These are phyloP conservation scores for Calameuta pallipes DNA, from an alignment of 2,888 invertebrate genomes.

Conservation along the genomic window DNA sequence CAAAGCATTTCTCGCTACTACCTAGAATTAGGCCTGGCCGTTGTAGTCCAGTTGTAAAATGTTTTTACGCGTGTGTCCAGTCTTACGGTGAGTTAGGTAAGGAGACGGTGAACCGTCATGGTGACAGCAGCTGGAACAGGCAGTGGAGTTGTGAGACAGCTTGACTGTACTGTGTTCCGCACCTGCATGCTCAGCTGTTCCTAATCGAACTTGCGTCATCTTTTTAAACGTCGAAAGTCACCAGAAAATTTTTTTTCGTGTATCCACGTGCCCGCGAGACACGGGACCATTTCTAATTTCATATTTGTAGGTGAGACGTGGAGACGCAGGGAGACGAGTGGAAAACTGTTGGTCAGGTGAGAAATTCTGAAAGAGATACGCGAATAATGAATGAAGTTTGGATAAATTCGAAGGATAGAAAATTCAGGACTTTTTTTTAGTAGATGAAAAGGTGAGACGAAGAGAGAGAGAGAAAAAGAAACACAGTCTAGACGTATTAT, in stretches of 20 bases:
- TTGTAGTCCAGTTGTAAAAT: not conserved
- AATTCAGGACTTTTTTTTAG: not conserved
- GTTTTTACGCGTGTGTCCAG: not conserved
- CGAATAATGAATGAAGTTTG: not conserved
- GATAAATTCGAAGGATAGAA: not conserved
- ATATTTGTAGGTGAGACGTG: not conserved
- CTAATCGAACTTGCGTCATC: constrained; percentile 1
- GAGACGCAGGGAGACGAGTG: not conserved
- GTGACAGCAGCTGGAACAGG: not conserved
- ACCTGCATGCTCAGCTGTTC: constrained; percentile 7
- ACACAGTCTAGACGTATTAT: not conserved
- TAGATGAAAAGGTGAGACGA: too few species aligned
- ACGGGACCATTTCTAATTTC: not conserved
- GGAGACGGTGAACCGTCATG: not conserved
- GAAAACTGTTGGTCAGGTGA: not conserved
- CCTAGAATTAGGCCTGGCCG: not conserved
- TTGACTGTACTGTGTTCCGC: not conserved
- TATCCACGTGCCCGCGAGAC: not conserved
- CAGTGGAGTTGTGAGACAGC: not conserved
- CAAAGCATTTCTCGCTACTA: not conserved
- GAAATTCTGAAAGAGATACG: not conserved
- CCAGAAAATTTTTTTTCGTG: not conserved
- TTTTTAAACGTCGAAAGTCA: not conserved
- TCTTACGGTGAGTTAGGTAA: not conserved
- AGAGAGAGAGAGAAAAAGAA: not conserved